Evolutionary conservation across 2,797 vertebrate species (phyloP), one percentile per base, ranked within the genome.

Genomic region (Anisognathus igniventris): DNA sequence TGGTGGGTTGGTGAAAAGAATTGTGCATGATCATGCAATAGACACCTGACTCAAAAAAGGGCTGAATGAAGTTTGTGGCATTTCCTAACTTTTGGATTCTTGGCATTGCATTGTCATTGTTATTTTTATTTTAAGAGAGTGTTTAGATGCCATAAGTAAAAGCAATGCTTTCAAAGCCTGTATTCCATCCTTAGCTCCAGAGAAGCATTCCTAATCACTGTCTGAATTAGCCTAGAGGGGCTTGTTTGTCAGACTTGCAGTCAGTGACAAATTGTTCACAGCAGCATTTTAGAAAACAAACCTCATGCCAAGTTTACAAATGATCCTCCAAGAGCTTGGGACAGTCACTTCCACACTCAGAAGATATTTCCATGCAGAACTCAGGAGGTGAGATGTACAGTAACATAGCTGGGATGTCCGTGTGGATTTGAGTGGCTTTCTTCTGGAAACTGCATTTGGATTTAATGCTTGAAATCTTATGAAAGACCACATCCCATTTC

Each of bases 281-380:
- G 73, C 77, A 86, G 64, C 40, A n/a, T 91, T 95, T 93, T 78
- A 45, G 44, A 79, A 93, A 85, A 68, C 80, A 82, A 93, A 58
- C 53, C 45, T 77, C 28, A 8, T 40, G 45, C 88, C 67, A 82
- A 53, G 57, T 64, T 85, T 86, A 64, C 50, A 83, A 74, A 70
- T 0, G 45, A 53, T 83, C 50, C 80, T 74, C 61, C 81, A 74
- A 54, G 58, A 85, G 42, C 2, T 28, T 35, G 48, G 56, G 31
- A 40, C 44, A 53, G 56, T 27, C 67, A 14, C 57, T 67, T 67
- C 30, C 57, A 51, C 16, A 2, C 39, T 72, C 42, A 9, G 40
- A 64, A 76, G 62, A 25, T 16, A 14, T 64, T 91, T 90, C 31
- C 82, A 62, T 23, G 39, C 24, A 57, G 42, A 66, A 13, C 31